These are phyloP conservation scores for Ips nitidus DNA, from an alignment of 1,140 invertebrate species.

Conservation along the genomic window DNA sequence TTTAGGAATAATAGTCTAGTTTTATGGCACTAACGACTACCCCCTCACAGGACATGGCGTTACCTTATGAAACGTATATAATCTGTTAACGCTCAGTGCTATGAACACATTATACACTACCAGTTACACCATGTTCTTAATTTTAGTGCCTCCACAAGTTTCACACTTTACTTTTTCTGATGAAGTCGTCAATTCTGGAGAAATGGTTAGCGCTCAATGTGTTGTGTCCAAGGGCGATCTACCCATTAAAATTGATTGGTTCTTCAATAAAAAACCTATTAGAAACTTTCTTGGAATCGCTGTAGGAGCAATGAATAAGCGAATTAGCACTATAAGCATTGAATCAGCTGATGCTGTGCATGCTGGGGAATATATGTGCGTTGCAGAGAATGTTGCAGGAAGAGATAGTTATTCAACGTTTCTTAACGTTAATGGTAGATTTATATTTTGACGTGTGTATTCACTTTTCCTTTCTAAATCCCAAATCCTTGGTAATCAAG, in stretches of 20 bases:
- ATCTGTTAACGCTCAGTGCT: constrained; percentile 30
- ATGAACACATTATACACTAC: neutral
- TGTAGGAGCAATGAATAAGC: neutral
- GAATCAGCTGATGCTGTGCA: neutral
- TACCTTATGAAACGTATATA: neutral
- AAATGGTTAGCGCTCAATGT: constrained; percentile 63
- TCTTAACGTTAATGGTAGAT: neutral
- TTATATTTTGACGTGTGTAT: neutral
- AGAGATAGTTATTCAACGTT: neutral
- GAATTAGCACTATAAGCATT: neutral
- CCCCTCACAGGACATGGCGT: constrained; percentile 7
- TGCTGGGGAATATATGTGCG: constrained; percentile 48
- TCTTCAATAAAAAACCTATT: constrained; percentile 31
- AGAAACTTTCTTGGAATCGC: neutral
- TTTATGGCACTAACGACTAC: constrained; percentile 11
- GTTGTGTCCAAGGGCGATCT: constrained; percentile 67
- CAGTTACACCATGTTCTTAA: neutral
- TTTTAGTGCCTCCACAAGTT: constrained; percentile 61
- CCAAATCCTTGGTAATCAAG: neutral
- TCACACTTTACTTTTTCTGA: constrained; percentile 72
- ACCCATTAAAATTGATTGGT: constrained; percentile 62
- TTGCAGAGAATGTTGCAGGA: constrained; percentile 62
- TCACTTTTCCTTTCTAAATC: neutral
- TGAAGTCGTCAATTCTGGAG: constrained; percentile 66
- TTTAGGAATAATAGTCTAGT: constrained; percentile 26